Percentiles rank a stretch among this genome's conserved stretches.
phyloP scores from a whole-genome alignment of 2,888 invertebrate genomes.

The Physocephala rufipes region DNA sequence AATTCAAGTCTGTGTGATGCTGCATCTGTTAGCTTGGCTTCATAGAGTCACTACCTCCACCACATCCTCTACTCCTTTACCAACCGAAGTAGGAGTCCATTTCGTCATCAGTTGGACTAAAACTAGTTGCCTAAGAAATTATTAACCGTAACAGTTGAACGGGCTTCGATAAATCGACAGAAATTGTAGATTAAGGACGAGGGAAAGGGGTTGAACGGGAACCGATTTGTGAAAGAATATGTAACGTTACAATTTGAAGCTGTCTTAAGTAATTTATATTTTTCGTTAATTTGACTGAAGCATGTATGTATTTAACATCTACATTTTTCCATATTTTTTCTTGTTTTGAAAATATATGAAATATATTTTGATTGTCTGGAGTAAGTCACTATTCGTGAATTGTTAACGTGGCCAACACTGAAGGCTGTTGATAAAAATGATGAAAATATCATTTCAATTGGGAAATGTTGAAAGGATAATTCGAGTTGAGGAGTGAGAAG shows the following conservation, averaged over 20 bases:
- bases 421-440: no score
- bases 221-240: not conserved
- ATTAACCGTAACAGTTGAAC: no score
- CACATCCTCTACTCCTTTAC: not conserved
- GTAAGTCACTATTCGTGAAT: no score
- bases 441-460: no score
- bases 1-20: not conserved
- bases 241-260: not conserved
- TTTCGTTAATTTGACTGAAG: constrained; percentile 4
- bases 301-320: constrained; percentile 1
- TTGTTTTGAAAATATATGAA: no score
- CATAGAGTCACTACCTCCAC: not conserved
- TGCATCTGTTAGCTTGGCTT: not conserved
- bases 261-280: not conserved
- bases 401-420: no score
- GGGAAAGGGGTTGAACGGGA: not conserved
- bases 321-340: no score
- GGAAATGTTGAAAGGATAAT: no score
- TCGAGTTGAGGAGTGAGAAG: no score
- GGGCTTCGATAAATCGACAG: not conserved
- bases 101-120: not conserved
- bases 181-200: not conserved
- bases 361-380: no score
- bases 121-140: not conserved
- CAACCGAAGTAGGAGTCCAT: not conserved